Evolutionary conservation across 2,113 vertebrate genomes (phyloP).

Genomic region (Trogon surrucura): DNA sequence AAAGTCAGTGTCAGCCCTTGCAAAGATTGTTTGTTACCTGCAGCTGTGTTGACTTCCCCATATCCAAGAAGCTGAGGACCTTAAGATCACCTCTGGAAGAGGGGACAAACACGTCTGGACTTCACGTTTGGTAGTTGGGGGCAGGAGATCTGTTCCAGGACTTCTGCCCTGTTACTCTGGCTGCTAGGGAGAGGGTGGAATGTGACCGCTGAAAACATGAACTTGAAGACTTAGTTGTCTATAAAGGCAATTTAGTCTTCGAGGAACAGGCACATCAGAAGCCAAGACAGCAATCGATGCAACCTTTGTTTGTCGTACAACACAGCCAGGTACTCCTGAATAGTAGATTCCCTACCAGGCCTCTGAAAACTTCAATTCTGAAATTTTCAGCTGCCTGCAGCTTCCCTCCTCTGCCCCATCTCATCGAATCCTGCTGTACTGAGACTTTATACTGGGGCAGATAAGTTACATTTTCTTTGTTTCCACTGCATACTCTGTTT

Average conservation of each 20-base stretch:
- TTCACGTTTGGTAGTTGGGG: not conserved
- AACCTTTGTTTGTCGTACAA: not conserved
- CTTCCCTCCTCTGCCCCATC: not conserved
- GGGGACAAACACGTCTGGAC: not conserved
- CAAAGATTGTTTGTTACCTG: not conserved
- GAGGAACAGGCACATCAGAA: rapidly evolving
- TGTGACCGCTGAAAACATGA: not conserved
- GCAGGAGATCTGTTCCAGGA: not conserved
- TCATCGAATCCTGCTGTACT: not conserved
- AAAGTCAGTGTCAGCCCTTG: not conserved
- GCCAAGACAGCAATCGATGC: not conserved
- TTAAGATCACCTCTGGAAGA: not conserved
- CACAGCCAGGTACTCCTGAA: not conserved
- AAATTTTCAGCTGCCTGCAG: not conserved
- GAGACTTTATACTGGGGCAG: not conserved
- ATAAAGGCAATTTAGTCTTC: not conserved
- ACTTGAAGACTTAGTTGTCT: not conserved
- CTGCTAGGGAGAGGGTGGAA: not conserved
- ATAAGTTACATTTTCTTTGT: not conserved
- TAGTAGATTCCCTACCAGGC: not conserved
- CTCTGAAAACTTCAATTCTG: not conserved
- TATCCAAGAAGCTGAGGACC: not conserved
- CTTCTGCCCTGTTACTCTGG: not conserved
- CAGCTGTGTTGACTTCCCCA: not conserved
- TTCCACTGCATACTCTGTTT: conserved; percentile 2